phyloP scores from a whole-genome alignment of 1,140 invertebrate species.

The Ephestia elutella region DNA sequence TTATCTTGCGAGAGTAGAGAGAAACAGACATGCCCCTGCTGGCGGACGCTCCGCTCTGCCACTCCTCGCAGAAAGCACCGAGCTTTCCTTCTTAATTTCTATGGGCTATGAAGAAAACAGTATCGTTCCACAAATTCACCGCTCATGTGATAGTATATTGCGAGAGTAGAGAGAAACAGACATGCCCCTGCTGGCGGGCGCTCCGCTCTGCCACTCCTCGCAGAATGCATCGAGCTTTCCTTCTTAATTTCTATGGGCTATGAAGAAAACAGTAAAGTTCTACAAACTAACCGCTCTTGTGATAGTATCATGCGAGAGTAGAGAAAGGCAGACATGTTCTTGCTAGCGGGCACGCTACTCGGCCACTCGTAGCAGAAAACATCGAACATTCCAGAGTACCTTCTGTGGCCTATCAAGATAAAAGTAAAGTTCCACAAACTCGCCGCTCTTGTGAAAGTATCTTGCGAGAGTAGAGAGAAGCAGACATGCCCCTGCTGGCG shows the following conservation, averaged over 20 bases:
- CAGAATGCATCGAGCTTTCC: conserved; percentile 96
- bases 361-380: conserved; percentile 96
- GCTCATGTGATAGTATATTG: conserved; percentile 84
- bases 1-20: conserved; percentile 82
- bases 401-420: conserved; percentile 85
- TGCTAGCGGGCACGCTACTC: conserved; percentile 79
- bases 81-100: conserved; percentile 96
- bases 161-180: conserved; percentile 87
- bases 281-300: conserved; percentile 77
- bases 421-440: background rate
- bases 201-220: conserved; percentile 91
- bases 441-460: conserved; percentile 84
- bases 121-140: conserved; percentile 48
- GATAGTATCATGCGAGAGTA: conserved; percentile 85
- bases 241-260: conserved; percentile 93
- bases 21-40: conserved; percentile 88
- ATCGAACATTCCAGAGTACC: conserved; percentile 93
- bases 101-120: conserved; percentile 85
- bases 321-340: conserved; percentile 88
- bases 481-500: conserved; percentile 85
- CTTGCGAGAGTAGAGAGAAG: conserved; percentile 84
- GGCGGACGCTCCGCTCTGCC: conserved; percentile 85
- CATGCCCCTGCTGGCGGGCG: conserved; percentile 82
- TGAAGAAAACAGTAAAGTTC: no score
- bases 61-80: conserved; percentile 93